Conservation (phyloP, 1,140 invertebrate species). For the Macrobrachium nipponense region DNA sequence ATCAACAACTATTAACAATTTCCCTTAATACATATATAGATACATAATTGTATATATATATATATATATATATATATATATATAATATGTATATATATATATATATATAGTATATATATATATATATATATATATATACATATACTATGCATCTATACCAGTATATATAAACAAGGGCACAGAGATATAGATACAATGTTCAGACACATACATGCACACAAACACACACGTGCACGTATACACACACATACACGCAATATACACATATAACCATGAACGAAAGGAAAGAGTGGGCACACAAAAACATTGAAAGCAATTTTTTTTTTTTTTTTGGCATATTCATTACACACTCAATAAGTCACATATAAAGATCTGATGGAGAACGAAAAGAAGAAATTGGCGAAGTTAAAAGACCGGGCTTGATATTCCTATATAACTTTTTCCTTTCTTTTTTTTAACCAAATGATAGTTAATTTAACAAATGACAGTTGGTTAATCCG, state of each 20-base stretch:
- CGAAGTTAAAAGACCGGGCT: background rate
- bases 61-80: constrained; percentile 26
- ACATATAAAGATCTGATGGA: constrained; percentile 8
- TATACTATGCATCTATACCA: background rate
- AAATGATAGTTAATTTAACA: too few relatives aligned
- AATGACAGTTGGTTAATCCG: too few relatives aligned
- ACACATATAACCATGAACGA: too few relatives aligned
- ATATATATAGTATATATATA: constrained; percentile 22
- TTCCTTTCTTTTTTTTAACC: too few relatives aligned
- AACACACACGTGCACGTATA: background rate
- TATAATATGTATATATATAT: constrained; percentile 45
- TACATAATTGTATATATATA: constrained; percentile 46
- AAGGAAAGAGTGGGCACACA: too few relatives aligned
- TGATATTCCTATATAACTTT: constrained; percentile 1
- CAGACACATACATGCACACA: background rate
- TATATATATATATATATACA: constrained; percentile 13
- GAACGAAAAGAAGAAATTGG: background rate
- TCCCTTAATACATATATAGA: constrained; percentile 33
- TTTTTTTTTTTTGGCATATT: too few relatives aligned
- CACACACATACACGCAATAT: background rate
- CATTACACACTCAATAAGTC: constrained; percentile 2
- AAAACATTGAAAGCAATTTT: too few relatives aligned
- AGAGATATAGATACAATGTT: too few relatives aligned
- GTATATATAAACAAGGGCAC: background rate
- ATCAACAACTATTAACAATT: background rate